Evolutionary conservation across 2,797 vertebrate genomes (phyloP).

Genomic region (Vireo griseus): DNA sequence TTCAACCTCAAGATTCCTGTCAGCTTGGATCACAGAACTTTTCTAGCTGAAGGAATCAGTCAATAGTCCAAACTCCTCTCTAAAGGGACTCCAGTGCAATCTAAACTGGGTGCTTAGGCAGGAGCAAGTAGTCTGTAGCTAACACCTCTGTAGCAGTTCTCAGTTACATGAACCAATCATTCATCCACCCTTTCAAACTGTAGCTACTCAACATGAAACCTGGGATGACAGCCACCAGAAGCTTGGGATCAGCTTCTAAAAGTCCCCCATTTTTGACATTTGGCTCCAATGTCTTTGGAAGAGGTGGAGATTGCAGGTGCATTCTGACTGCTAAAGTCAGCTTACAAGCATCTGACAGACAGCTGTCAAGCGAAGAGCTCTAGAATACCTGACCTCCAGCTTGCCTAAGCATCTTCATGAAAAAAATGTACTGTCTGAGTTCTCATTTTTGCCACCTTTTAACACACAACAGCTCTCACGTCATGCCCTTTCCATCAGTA

Average conservation of each 20-base stretch:
- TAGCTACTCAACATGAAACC: background rate
- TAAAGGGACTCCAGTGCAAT: background rate
- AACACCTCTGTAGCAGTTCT: background rate
- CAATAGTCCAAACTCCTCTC: background rate
- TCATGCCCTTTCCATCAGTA: background rate
- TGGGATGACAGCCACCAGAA: constrained; percentile 17
- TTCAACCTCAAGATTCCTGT: background rate
- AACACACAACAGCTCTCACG: background rate
- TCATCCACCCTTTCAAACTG: background rate
- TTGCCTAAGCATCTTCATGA: background rate
- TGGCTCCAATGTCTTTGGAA: background rate
- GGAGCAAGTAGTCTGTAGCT: background rate
- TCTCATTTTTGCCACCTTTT: background rate
- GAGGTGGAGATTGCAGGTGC: background rate
- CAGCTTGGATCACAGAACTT: background rate
- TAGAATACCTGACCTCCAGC: background rate
- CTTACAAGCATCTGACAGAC: background rate
- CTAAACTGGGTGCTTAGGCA: background rate
- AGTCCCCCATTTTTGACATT: constrained; percentile 2
- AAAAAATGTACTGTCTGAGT: background rate
- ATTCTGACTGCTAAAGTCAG: background rate
- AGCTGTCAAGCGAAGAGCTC: constrained; percentile 1
- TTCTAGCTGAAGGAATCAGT: background rate
- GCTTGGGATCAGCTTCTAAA: background rate
- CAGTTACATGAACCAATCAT: background rate